Evolutionary conservation across 2,888 invertebrate genomes (phyloP), one percentile per base, ranked within the genome.

Genomic region (Spatulosminthurus flaviceps): DNA sequence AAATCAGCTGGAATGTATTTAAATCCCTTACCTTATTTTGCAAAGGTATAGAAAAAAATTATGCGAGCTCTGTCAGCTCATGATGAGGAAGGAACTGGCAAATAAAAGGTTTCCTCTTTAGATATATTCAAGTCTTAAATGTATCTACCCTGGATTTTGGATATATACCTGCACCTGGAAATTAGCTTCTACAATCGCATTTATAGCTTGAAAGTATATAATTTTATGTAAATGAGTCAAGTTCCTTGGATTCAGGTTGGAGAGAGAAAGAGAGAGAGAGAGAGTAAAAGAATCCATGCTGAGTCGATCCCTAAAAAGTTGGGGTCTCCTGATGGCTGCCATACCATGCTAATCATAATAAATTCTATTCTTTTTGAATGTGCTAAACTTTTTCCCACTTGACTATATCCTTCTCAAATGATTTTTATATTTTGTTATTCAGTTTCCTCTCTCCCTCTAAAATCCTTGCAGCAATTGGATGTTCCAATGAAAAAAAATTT

Each of bases 271-370:
- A 24, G 26, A 43, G 22, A 51, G 28, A 29, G 60, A 73, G 28
- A 29, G 1, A 26, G 34, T 42, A 21, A 24, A 66, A 64, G 51
- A n/a, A n/a, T 43, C 69, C 66, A 76, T 66, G 67, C 76, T 76
- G 67, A 69, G 76, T 41, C 67, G 29, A 67, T 41, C 75, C 67
- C 22, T 41, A 76, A 76, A 76, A 42, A 26, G 76, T 76, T 66
- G 13, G 67, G 41, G 28, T 60, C 29, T 61, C 74, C 16, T n/a
- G 64, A 61, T 61, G 61, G 74, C 61, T 61, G 28, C 42, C 60
- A n/a, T n/a, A 28, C 21, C 22, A 22, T 1, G 64, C 34, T 75
- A 75, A 75, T 75, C 75, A 64, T 75, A 66, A 75, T 75, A 75
- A 75, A 64, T 75, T 75, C 72, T 72, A 24, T 64, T 64, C 64